These are phyloP conservation scores for Sander lucioperca DNA, from an alignment of 2,113 vertebrate species.

Conservation along the genomic window DNA sequence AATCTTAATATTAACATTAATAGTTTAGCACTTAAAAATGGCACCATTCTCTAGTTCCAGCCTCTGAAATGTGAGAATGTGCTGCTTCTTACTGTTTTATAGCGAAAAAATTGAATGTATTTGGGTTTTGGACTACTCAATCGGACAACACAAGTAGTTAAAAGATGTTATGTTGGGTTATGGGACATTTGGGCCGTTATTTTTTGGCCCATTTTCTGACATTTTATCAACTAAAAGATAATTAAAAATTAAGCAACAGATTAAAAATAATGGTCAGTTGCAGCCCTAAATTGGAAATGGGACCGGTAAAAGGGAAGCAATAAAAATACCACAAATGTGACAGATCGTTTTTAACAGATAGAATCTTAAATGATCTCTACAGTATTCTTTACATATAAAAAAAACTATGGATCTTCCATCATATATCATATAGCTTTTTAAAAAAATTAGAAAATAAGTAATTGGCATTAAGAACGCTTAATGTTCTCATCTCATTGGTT, in stretches of 20 bases:
- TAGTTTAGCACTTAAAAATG: no score
- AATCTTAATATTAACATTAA: no score
- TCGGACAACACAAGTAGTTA: neutral
- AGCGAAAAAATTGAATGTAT: neutral
- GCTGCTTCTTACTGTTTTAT: neutral
- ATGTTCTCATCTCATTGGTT: neutral
- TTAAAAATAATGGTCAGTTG: neutral
- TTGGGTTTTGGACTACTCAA: neutral
- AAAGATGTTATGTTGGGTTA: neutral
- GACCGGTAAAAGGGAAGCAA: neutral
- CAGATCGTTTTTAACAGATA: neutral
- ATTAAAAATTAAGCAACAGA: neutral
- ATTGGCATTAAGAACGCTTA: neutral
- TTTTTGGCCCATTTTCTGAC: neutral
- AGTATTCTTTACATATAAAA: neutral
- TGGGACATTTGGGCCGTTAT: neutral
- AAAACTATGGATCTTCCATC: neutral
- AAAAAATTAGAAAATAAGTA: no score
- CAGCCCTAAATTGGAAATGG: neutral
- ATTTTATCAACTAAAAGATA: neutral
- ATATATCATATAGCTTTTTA: neutral
- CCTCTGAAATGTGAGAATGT: no score
- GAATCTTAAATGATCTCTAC: neutral
- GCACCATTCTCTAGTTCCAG: no score
- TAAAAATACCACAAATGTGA: neutral